Base-by-base conservation (phyloP, 1,140 invertebrate genomes). In the Apocrypta bakeri region DNA sequence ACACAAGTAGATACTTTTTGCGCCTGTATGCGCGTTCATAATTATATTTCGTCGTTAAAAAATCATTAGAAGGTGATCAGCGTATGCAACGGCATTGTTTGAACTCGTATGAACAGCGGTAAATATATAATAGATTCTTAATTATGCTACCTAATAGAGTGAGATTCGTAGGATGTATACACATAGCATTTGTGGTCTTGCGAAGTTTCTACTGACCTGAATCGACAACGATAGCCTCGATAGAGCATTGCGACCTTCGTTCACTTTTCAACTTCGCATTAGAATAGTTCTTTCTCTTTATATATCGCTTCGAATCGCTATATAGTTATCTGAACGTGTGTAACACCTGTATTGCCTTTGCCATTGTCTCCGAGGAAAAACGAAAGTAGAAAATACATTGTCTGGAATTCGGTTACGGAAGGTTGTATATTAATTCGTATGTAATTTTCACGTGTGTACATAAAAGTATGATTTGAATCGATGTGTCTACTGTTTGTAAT, bases 241-340 rank as follows among this genome's bases (percentile, higher is more conserved):
- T 29, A 68, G 25, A 9, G n/a, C 21, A 4, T 27, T 17, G 9
- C n/a, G 75, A 40, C 31, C 75, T 64, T 66, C 63, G n/a, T 40
- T 66, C 61, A 37, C 27, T 63, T 76, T 76, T 66, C 64, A 66
- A 27, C 64, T 66, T 66, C 64, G 64, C 64, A 66, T 29, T 66
- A 29, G 64, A 66, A 66, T 66, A 27, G 64, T 64, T 21, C n/a
- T 66, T 24, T 66, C 8, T 66, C 64, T 66, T 14, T 27, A 1
- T 17, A 14, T 56, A 56, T 17, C 48, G 17, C 48, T 4, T 56
- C 17, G 48, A 56, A 56, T 56, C 48, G 17, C 1, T 17, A n/a
- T n/a, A n/a, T n/a, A 56, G 17, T 56, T 56, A 56, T 21, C 48
- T 17, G 42, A 17, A 4, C 14, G 14, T 48, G 14, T 48, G 1